A percentile compares a stretch with the other conserved stretches of the same genome.
phyloP scores from a whole-genome alignment of 2,113 vertebrate species.

The Stegostoma tigrinum region DNA sequence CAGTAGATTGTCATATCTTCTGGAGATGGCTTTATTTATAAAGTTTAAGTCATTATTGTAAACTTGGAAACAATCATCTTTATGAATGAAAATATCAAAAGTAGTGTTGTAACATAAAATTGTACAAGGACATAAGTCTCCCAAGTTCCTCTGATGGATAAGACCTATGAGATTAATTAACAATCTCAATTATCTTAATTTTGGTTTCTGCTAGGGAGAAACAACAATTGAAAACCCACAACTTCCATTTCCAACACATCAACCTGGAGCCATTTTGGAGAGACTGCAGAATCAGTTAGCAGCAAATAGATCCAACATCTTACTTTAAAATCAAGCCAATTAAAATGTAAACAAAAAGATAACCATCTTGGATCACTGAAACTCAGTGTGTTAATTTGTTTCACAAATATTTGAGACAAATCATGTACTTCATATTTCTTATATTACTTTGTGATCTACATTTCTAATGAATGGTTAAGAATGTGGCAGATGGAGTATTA shows the following conservation, averaged over 20 bases:
- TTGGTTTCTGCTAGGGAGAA: not conserved
- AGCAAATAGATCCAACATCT: not conserved
- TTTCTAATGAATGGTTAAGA: too few relatives aligned
- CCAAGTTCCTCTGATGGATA: not conserved
- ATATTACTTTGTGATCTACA: not conserved
- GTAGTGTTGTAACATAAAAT: not conserved
- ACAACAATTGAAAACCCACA: not conserved
- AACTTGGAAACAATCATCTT: not conserved
- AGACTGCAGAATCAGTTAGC: not conserved
- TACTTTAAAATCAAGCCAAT: not conserved
- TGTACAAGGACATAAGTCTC: not conserved
- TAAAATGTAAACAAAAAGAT: not conserved
- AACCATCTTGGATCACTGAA: not conserved
- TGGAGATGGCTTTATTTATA: not conserved
- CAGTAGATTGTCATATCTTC: not conserved
- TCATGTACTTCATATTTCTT: constrained; percentile 6
- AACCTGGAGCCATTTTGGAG: not conserved
- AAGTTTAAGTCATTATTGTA: not conserved
- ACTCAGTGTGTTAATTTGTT: not conserved
- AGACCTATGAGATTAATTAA: not conserved
- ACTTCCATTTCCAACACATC: not conserved
- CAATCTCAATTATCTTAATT: not conserved
- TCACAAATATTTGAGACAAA: not conserved
- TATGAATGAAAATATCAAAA: not conserved
- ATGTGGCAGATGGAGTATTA: too few relatives aligned